phyloP scores from a whole-genome alignment of 2,888 invertebrate genomes.

The Iselma pallidipennis region DNA sequence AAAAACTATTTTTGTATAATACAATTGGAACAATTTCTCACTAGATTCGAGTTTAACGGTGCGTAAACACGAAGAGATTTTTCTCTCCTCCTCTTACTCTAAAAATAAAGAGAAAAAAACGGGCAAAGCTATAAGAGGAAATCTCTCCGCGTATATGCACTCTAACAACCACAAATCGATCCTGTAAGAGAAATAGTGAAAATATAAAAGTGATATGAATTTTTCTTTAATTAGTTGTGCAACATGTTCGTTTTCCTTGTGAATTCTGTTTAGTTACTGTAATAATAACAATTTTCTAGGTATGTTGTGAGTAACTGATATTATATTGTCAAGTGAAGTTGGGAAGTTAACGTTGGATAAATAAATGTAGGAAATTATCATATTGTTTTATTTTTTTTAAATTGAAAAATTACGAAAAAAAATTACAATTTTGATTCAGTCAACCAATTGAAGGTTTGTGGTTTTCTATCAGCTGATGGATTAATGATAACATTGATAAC shows the following conservation, averaged over 20 bases:
- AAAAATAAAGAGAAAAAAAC: too few species aligned
- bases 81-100: too few species aligned
- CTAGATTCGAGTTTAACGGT: constrained; percentile 31
- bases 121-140: too few species aligned
- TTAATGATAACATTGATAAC: constrained; percentile 91
- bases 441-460: constrained; percentile 89
- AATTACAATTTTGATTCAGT: constrained; percentile 89
- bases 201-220: constrained; percentile 16
- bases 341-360: constrained; percentile 49
- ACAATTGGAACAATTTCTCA: constrained; percentile 29
- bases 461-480: constrained; percentile 86
- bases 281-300: constrained; percentile 30
- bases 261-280: constrained; percentile 29
- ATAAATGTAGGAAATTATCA: constrained; percentile 43
- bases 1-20: constrained; percentile 22
- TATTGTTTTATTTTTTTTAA: neutral
- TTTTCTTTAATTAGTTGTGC: constrained; percentile 18
- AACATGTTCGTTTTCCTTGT: constrained; percentile 15
- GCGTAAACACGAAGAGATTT: too few species aligned
- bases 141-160: too few species aligned
- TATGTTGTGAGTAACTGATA: constrained; percentile 42
- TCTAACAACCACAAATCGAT: too few species aligned
- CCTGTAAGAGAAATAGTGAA: constrained; percentile 3
- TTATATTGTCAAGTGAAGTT: constrained; percentile 49
- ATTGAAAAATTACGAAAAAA: too few species aligned